phyloP scores from a whole-genome alignment of 2,797 vertebrate species.

The Carapus acus region DNA sequence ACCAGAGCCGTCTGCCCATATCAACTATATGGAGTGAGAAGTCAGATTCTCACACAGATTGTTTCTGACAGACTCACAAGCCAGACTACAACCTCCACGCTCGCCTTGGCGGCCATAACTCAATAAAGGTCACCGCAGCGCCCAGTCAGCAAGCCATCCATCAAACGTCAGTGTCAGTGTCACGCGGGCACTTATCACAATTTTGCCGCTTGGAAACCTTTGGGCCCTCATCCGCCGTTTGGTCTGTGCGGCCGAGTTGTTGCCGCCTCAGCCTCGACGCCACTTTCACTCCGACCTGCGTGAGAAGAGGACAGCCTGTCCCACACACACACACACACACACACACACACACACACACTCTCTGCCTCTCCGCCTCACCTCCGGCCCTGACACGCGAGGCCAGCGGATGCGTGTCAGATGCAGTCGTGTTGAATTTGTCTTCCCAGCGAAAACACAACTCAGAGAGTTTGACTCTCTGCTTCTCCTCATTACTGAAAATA shows the following conservation, averaged over 20 bases:
- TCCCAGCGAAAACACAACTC: too few species aligned
- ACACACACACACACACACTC: too few species aligned
- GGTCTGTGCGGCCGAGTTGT: neutral
- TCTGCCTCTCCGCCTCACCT: too few species aligned
- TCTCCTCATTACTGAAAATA: too few species aligned
- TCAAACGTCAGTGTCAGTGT: neutral
- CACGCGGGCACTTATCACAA: neutral
- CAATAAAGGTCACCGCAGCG: neutral
- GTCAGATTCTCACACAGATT: too few species aligned
- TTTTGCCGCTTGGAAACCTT: neutral
- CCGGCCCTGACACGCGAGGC: too few species aligned
- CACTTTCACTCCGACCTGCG: neutral
- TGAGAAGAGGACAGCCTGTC: neutral
- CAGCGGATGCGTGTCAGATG: too few species aligned
- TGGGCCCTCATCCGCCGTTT: neutral
- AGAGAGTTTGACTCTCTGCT: too few species aligned
- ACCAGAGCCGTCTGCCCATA: too few species aligned
- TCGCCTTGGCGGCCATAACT: neutral
- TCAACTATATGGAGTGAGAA: too few species aligned
- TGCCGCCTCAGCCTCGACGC: neutral
- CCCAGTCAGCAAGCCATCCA: neutral
- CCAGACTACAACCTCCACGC: neutral
- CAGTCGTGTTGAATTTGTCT: too few species aligned
- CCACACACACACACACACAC: too few species aligned
- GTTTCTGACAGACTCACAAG: slow-evolving; percentile 1